Conservation (phyloP, 2,797 vertebrate species). For the Toxotes lorentzi region DNA sequence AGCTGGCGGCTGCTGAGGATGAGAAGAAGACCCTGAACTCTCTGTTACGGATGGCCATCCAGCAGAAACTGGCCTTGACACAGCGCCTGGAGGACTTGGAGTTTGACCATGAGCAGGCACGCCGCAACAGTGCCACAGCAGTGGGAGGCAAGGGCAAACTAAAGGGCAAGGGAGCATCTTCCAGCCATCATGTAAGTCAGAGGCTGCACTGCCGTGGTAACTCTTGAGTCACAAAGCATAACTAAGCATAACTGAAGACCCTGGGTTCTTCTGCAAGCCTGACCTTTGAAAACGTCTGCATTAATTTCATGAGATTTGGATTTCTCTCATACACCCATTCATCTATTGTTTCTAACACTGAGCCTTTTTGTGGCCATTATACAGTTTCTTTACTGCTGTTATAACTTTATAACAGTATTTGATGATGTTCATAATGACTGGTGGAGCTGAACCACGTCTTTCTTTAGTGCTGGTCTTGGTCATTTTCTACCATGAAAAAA, state of each 20-base stretch:
- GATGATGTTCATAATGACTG: neutral
- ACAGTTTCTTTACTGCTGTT: neutral
- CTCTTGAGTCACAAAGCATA: conserved; percentile 60
- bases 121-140: conserved; percentile 81
- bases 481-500: neutral
- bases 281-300: conserved; percentile 60
- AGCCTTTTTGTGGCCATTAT: neutral
- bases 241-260: conserved; percentile 61
- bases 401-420: neutral
- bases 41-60: conserved; percentile 98
- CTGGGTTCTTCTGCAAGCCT: conserved; percentile 84
- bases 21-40: conserved; percentile 99
- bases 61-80: conserved; percentile 98
- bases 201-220: conserved; percentile 78
- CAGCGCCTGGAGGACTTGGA: conserved; percentile 97
- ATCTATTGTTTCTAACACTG: neutral
- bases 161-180: conserved; percentile 83
- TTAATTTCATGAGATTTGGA: conserved; percentile 24
- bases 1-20: conserved; percentile 95
- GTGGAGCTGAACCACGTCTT: neutral
- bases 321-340: conserved; percentile 13
- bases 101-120: conserved; percentile 95
- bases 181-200: conserved; percentile 92
- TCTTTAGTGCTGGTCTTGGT: neutral
- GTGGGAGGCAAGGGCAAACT: conserved; percentile 81